These are phyloP conservation scores for Nematopogon swammerdamellus DNA, from an alignment of 2,888 invertebrate species.

Conservation along the genomic window DNA sequence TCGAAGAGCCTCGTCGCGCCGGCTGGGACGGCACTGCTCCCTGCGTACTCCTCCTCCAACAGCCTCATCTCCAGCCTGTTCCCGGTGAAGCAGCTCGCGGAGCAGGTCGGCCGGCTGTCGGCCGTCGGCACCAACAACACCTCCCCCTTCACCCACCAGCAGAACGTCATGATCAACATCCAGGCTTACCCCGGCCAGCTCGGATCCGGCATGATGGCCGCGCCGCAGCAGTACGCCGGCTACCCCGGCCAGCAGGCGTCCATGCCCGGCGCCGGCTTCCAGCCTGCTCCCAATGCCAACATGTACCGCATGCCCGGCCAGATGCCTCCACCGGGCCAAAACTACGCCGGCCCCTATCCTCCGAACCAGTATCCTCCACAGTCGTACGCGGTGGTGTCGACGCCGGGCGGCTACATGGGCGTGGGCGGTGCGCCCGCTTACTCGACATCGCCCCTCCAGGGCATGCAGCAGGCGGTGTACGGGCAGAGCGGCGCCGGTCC, in stretches of 20 bases:
- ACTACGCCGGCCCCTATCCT: slow-evolving; percentile 13
- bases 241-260: slow-evolving; percentile 35
- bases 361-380: neutral
- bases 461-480: slow-evolving; percentile 45
- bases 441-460: slow-evolving; percentile 37
- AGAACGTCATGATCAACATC: slow-evolving; percentile 63
- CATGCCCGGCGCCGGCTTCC: slow-evolving; percentile 28
- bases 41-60: slow-evolving; percentile 33
- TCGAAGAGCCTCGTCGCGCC: slow-evolving; percentile 33
- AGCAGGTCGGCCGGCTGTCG: slow-evolving; percentile 45
- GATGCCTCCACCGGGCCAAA: slow-evolving; percentile 25
- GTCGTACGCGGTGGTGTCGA: slow-evolving; percentile 11
- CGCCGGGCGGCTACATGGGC: neutral
- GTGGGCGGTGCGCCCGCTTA: slow-evolving; percentile 19
- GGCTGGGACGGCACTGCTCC: slow-evolving; percentile 6
- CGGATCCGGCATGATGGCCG: slow-evolving; percentile 41
- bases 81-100: slow-evolving; percentile 45
- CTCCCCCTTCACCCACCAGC: slow-evolving; percentile 53
- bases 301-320: slow-evolving; percentile 38
- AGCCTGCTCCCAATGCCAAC: slow-evolving; percentile 26
- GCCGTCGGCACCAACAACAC: slow-evolving; percentile 25
- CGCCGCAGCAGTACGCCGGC: slow-evolving; percentile 40
- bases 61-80: slow-evolving; percentile 37
- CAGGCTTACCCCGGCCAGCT: slow-evolving; percentile 58
- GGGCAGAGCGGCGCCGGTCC: slow-evolving; percentile 23